phyloP scores from a whole-genome alignment of 53 echinoderm and acorn worm species.

The Echinarachnius parma region DNA sequence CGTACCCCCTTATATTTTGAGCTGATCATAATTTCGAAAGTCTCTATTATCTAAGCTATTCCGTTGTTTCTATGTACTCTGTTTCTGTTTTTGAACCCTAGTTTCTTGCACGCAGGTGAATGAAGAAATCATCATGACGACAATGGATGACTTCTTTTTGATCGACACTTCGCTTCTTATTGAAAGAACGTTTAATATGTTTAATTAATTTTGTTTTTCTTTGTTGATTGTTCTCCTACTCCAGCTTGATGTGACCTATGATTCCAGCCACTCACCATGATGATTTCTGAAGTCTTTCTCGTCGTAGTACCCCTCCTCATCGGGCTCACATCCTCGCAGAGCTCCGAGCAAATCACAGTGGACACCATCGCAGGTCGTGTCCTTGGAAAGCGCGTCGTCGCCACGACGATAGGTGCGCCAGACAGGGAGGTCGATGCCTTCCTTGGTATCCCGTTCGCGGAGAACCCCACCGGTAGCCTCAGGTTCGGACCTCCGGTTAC shows the following conservation, averaged over 20 bases:
- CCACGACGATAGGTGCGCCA: slow-evolving; percentile 19
- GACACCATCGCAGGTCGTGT: slow-evolving; percentile 57
- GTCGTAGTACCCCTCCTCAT: slow-evolving; percentile 11
- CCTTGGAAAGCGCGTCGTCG: slow-evolving; percentile 61
- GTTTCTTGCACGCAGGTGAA: too few species aligned
- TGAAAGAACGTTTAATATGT: too few species aligned
- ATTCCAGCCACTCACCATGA: slow-evolving; percentile 26
- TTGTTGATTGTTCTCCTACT: neutral
- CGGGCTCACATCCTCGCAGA: slow-evolving; percentile 18
- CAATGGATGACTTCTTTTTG: too few species aligned
- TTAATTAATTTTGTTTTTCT: neutral
- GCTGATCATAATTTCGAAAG: too few species aligned
- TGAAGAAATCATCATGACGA: too few species aligned
- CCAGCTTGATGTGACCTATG: slow-evolving; percentile 10
- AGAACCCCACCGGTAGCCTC: slow-evolving; percentile 41
- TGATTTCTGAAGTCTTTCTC: slow-evolving; percentile 37
- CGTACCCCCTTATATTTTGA: too few species aligned
- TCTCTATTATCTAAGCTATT: too few species aligned
- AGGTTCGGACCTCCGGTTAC: slow-evolving; percentile 51
- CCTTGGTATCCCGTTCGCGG: slow-evolving; percentile 75
- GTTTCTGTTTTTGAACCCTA: too few species aligned
- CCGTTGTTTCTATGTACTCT: too few species aligned
- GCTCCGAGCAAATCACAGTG: slow-evolving; percentile 10
- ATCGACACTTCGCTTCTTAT: too few species aligned
- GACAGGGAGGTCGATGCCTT: slow-evolving; percentile 71